Conservation (phyloP, 2,888 invertebrate genomes). For the Macropis europaea region DNA sequence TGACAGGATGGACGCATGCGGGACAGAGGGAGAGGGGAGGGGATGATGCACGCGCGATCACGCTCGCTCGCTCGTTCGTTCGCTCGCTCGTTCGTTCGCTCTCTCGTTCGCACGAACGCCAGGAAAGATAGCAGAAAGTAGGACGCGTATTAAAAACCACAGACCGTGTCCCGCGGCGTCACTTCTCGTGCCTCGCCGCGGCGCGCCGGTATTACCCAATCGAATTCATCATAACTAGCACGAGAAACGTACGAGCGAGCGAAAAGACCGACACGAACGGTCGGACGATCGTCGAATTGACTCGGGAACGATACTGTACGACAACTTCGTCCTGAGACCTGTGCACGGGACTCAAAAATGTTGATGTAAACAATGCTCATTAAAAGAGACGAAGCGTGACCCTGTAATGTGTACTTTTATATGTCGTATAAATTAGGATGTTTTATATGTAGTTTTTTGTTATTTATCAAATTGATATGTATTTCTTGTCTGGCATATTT, state of each 20-base stretch:
- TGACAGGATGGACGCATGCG: slow-evolving; percentile 31
- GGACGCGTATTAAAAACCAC: slow-evolving; percentile 80
- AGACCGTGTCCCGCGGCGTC: slow-evolving; percentile 77
- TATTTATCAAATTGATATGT: too few species aligned
- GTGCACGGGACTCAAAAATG: too few species aligned
- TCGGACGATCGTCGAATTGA: slow-evolving; percentile 24
- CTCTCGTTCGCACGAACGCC: slow-evolving; percentile 36
- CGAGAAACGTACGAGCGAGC: slow-evolving; percentile 60
- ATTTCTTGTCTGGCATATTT: too few species aligned
- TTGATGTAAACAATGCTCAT: too few species aligned
- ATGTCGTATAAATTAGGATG: too few species aligned
- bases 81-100: slow-evolving; percentile 2
- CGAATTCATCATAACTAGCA: slow-evolving; percentile 78
- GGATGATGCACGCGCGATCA: slow-evolving; percentile 57
- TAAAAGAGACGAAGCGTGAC: too few species aligned
- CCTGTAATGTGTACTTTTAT: too few species aligned
- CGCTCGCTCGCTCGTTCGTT: slow-evolving; percentile 38
- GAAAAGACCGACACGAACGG: too few species aligned
- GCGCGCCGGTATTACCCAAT: slow-evolving; percentile 75
- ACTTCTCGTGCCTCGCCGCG: slow-evolving; percentile 66
- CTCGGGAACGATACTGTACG: too few species aligned
- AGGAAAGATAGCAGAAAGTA: slow-evolving; percentile 77
- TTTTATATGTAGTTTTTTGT: too few species aligned
- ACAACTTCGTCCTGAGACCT: too few species aligned
- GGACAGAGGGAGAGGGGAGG: slow-evolving; percentile 11